phyloP scores from a whole-genome alignment of 2,113 vertebrate genomes.

The Cricetomys ansorgei region DNA sequence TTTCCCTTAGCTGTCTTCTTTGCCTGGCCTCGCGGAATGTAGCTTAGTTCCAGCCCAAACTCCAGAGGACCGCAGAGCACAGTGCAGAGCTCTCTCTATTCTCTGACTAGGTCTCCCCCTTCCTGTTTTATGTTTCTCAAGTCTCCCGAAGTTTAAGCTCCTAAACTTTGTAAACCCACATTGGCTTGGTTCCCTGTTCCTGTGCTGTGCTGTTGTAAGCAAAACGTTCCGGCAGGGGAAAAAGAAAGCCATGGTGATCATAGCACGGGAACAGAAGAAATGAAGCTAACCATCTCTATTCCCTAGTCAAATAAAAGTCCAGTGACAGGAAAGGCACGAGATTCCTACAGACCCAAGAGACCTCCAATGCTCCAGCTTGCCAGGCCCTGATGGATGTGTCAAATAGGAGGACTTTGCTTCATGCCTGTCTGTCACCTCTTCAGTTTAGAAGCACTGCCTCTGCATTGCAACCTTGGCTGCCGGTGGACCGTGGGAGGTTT shows the following conservation, averaged over 20 bases:
- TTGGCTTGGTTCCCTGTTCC: neutral
- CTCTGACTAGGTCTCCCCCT: neutral
- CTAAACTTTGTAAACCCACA: neutral
- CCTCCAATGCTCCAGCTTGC: neutral
- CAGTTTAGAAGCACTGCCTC: neutral
- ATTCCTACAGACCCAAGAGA: conserved; percentile 9
- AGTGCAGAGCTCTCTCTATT: neutral
- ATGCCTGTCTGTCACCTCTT: neutral
- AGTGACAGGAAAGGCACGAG: neutral
- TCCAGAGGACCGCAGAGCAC: neutral
- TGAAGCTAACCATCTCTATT: neutral
- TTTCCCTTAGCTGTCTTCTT: neutral
- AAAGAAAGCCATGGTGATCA: neutral
- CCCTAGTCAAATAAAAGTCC: neutral
- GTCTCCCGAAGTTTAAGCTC: neutral
- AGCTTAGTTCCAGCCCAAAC: neutral
- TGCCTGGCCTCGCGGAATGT: neutral
- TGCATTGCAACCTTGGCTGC: neutral
- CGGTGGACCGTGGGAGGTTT: neutral
- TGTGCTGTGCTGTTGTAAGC: neutral
- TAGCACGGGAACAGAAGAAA: neutral
- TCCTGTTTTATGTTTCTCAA: neutral
- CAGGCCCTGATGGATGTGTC: neutral
- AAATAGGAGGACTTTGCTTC: neutral
- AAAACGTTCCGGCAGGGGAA: neutral